Percentiles rank a stretch among this genome's conserved stretches.
Evolutionary conservation across 2,888 invertebrate species (phyloP).

Genomic region (Ametastegia equiseti): DNA sequence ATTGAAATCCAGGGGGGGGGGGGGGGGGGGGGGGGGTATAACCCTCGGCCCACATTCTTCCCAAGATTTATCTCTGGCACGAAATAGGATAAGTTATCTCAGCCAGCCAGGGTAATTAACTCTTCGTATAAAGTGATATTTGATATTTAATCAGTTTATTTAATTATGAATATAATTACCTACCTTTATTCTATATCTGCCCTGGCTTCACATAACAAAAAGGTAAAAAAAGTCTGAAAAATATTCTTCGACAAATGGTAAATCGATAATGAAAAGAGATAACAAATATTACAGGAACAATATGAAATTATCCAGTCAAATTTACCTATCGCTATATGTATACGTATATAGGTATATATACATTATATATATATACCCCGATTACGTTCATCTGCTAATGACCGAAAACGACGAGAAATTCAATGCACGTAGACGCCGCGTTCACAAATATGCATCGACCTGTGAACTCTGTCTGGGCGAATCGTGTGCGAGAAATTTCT

Average conservation of each 20-base stretch:
- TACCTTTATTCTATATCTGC: not conserved
- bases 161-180: not conserved
- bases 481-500: not conserved
- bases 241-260: not conserved
- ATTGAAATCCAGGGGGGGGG: not conserved
- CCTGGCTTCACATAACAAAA: not conserved
- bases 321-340: too few relatives aligned
- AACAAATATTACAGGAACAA: not conserved
- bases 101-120: not conserved
- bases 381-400: not conserved
- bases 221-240: not conserved
- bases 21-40: not conserved
- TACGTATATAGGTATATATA: too few relatives aligned
- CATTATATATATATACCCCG: not conserved
- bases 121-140: not conserved
- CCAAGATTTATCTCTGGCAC: not conserved
- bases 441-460: not conserved
- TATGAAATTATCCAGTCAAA: not conserved
- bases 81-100: slow-evolving; percentile 1
- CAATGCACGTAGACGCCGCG: not conserved
- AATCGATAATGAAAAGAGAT: not conserved
- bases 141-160: not conserved
- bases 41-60: not conserved
- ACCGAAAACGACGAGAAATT: not conserved
- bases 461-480: not conserved